Conservation (phyloP, 2,797 vertebrate species). For the Hirundo rustica region DNA sequence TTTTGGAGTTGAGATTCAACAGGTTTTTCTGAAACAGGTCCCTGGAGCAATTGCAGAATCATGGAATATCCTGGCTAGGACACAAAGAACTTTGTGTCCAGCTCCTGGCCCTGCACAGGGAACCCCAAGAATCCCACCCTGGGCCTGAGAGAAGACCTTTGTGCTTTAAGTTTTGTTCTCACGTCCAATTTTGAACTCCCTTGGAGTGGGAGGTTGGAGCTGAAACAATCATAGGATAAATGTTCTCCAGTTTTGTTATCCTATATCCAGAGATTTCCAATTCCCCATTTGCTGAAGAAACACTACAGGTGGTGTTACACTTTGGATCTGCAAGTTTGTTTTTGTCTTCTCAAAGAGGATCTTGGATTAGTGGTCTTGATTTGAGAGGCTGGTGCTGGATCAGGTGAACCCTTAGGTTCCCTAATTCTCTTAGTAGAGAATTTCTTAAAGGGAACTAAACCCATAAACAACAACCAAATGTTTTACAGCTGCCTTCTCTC, state of each 20-base stretch:
- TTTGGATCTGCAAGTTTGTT: not conserved
- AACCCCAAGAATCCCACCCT: not conserved
- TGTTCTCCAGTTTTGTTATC: not conserved
- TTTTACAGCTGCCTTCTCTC: not conserved
- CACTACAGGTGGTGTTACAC: not conserved
- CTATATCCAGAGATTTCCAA: not conserved
- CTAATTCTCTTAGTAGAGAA: not conserved
- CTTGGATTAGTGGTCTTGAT: not conserved
- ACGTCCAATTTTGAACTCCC: not conserved
- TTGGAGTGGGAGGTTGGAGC: not conserved
- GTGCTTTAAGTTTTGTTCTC: not conserved
- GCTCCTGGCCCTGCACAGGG: not conserved
- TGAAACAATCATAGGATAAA: not conserved
- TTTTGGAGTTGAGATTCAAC: not conserved
- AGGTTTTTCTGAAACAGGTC: not conserved
- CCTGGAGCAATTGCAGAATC: not conserved
- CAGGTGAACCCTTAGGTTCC: not conserved
- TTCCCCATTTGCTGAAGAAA: not conserved
- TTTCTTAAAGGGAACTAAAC: not conserved
- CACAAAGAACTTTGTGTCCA: not conserved
- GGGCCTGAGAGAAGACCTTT: not conserved
- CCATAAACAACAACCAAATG: fast-evolving
- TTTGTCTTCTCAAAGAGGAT: not conserved
- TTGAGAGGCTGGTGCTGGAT: not conserved
- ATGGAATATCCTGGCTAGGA: not conserved